A percentile compares a stretch with the other conserved stretches of the same genome.
Evolutionary conservation across 2,797 vertebrate species (phyloP).

Genomic region (Sebastes oblongus): DNA sequence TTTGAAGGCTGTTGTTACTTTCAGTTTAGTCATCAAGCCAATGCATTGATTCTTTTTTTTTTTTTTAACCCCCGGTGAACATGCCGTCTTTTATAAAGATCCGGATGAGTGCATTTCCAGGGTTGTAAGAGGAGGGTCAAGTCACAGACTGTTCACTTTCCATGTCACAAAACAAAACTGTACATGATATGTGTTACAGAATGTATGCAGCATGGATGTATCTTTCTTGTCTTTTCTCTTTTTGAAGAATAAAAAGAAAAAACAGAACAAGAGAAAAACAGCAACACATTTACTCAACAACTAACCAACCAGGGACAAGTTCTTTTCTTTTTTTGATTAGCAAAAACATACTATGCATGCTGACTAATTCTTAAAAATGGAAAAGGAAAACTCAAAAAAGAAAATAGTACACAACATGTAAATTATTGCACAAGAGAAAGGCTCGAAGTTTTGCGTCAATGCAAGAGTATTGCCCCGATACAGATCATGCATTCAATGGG

Average conservation of each 20-base stretch:
- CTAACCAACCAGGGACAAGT: slow-evolving; percentile 98
- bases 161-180: slow-evolving; percentile 95
- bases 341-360: slow-evolving; percentile 99
- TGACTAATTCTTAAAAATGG: slow-evolving; percentile 90
- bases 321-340: slow-evolving; percentile 88
- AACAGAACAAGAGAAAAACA: slow-evolving; percentile 94
- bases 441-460: slow-evolving; percentile 99
- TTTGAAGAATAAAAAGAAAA: slow-evolving; percentile 90
- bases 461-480: slow-evolving; percentile 99
- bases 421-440: slow-evolving; percentile 99
- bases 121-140: slow-evolving; percentile 89
- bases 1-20: slow-evolving; percentile 86
- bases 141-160: slow-evolving; percentile 89
- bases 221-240: slow-evolving; percentile 84
- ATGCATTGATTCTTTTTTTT: slow-evolving; percentile 52
- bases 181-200: slow-evolving; percentile 99
- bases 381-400: slow-evolving; percentile 84
- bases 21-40: slow-evolving; percentile 80
- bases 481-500: slow-evolving; percentile 99
- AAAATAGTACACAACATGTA: slow-evolving; percentile 99
- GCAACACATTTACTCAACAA: slow-evolving; percentile 98
- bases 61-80: slow-evolving; percentile 86
- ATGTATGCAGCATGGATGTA: slow-evolving; percentile 96
- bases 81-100: slow-evolving; percentile 87
- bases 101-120: slow-evolving; percentile 87